Percentiles rank a stretch among this genome's conserved stretches.
phyloP scores from a whole-genome alignment of 2,113 vertebrate species.

The Carassius auratus region DNA sequence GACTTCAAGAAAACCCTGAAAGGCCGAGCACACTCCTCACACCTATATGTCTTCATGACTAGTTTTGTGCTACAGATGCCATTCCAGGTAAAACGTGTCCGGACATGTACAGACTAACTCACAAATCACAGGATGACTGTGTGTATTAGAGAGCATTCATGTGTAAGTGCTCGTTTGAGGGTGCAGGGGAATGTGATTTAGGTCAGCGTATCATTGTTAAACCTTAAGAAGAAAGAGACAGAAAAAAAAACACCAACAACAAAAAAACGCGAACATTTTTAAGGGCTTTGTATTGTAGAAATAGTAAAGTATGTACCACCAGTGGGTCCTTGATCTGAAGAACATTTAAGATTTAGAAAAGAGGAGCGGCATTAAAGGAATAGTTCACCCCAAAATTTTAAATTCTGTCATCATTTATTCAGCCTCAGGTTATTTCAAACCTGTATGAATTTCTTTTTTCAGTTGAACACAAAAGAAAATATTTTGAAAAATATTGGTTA shows the following conservation, averaged over 20 bases:
- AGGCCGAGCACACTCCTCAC: no score
- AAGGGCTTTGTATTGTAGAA: no score
- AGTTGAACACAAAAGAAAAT: no score
- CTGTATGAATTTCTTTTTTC: no score
- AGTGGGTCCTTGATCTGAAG: neutral
- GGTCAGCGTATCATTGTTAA: neutral
- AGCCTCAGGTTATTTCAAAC: no score
- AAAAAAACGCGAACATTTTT: no score
- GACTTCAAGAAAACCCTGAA: neutral
- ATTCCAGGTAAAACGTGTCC: neutral
- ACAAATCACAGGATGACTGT: neutral
- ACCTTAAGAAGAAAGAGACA: no score
- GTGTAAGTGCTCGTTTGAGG: neutral
- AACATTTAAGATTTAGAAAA: neutral
- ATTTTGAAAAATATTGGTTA: no score
- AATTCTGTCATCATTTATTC: no score
- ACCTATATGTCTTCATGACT: neutral
- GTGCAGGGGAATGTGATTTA: neutral
- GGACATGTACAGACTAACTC: neutral
- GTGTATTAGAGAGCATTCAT: neutral
- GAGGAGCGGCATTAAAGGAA: neutral
- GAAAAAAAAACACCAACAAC: no score
- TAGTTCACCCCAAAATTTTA: no score
- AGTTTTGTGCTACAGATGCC: neutral
- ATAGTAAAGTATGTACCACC: no score